Conservation (phyloP, 2,888 invertebrate genomes). For the Rhabditophanes sp. region DNA sequence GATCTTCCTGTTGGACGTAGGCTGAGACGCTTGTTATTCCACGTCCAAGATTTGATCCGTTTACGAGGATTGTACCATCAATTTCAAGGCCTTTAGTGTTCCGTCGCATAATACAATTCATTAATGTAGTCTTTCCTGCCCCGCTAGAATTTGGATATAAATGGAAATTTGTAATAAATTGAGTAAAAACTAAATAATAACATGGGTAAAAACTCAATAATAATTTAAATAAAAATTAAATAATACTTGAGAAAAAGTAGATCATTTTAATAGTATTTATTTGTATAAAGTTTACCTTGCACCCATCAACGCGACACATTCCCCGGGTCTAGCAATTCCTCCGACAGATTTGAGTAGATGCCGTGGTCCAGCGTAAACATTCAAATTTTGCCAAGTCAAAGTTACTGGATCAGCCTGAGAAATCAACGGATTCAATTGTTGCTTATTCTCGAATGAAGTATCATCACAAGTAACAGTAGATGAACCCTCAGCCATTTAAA, state of each 20-base stretch:
- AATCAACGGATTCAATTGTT: no score
- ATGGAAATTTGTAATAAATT: no score
- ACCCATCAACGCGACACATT: constrained; percentile 42
- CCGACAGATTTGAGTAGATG: constrained; percentile 29
- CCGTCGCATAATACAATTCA: constrained; percentile 50
- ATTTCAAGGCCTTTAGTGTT: constrained; percentile 26
- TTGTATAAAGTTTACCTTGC: constrained; percentile 19
- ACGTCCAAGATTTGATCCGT: constrained; percentile 12
- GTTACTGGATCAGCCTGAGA: no score
- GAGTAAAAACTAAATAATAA: no score
- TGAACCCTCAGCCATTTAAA: no score
- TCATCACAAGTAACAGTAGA: no score
- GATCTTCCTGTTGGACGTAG: constrained; percentile 33
- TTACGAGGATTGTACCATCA: constrained; percentile 27
- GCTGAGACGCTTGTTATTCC: constrained; percentile 44
- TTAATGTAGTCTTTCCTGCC: constrained; percentile 75
- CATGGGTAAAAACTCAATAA: no score
- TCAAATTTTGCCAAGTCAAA: no score
- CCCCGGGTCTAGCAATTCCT: constrained; percentile 33
- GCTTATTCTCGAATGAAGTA: no score
- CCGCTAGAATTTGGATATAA: constrained; percentile 53
- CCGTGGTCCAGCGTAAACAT: no score
- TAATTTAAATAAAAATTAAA: no score
- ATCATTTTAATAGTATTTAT: not conserved
- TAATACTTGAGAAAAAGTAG: no score